Evolutionary conservation across 2,113 vertebrate genomes (phyloP).

Genomic region (Tretioscincus oriximinensis): DNA sequence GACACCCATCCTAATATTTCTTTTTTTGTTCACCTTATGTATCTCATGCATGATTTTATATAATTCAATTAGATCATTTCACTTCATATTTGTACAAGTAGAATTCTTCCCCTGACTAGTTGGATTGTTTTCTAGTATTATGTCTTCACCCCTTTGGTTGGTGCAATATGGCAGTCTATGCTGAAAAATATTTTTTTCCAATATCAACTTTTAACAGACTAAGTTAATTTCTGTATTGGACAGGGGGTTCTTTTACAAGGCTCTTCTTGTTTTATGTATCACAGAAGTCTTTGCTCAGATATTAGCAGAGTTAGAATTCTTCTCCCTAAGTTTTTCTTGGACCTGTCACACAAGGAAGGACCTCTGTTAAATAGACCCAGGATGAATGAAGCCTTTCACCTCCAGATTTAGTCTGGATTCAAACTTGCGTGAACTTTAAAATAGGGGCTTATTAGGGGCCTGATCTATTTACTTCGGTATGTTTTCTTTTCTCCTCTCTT

Average conservation of each 20-base stretch:
- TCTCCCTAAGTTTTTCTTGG: constrained; percentile 54
- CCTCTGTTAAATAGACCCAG: constrained; percentile 35
- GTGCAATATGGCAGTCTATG: background rate
- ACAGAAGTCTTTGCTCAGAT: constrained; percentile 39
- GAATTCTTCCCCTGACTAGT: background rate
- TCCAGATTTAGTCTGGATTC: constrained; percentile 42
- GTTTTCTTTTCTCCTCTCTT: constrained; percentile 7
- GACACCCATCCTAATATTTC: too few relatives aligned
- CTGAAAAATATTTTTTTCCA: background rate
- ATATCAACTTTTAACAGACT: constrained; percentile 14
- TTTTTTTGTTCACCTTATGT: too few relatives aligned
- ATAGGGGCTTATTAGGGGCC: constrained; percentile 6
- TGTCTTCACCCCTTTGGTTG: background rate
- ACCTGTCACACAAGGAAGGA: constrained; percentile 18
- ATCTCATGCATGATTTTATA: too few relatives aligned
- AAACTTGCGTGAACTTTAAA: constrained; percentile 40
- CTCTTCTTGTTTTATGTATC: constrained; percentile 34
- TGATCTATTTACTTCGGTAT: constrained; percentile 31
- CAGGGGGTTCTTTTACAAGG: constrained; percentile 32
- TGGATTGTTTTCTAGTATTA: constrained; percentile 5
- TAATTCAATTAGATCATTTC: too few relatives aligned
- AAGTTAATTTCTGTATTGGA: constrained; percentile 32
- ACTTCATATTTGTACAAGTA: constrained; percentile 17
- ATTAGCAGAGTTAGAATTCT: constrained; percentile 40
- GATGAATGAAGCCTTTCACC: constrained; percentile 49